These are phyloP conservation scores for Poecilia latipinna DNA, from an alignment of 2,113 vertebrate species.

Conservation along the genomic window DNA sequence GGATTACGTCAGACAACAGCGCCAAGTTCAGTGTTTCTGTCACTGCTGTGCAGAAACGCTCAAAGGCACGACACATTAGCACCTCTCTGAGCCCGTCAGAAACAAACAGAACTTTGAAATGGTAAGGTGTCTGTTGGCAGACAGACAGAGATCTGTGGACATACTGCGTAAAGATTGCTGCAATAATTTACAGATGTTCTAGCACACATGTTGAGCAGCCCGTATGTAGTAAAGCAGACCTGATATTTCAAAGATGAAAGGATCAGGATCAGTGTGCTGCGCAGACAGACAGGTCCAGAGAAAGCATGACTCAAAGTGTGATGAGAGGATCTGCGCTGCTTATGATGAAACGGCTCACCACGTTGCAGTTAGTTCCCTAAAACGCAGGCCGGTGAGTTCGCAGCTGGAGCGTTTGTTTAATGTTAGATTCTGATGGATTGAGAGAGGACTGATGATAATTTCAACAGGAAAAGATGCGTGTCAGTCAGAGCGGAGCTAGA, in stretches of 20 bases:
- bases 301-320: not conserved
- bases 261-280: not conserved
- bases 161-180: not conserved
- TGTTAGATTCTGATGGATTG: not conserved
- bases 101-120: not conserved
- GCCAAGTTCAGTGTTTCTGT: not conserved
- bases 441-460: not conserved
- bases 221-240: not conserved
- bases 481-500: not conserved
- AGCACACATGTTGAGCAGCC: not conserved
- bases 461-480: not conserved
- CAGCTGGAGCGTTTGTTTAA: not conserved
- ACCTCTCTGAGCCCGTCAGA: not conserved
- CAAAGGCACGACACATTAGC: not conserved
- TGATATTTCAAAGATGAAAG: not conserved
- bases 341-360: not conserved
- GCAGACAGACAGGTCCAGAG: not conserved
- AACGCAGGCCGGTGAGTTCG: not conserved
- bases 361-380: not conserved
- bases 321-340: not conserved
- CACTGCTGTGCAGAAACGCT: not conserved
- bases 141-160: not conserved
- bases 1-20: not conserved
- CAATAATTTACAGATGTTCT: not conserved
- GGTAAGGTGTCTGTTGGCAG: not conserved